phyloP scores from a whole-genome alignment of 2,797 vertebrate species.

The Parambassis ranga region DNA sequence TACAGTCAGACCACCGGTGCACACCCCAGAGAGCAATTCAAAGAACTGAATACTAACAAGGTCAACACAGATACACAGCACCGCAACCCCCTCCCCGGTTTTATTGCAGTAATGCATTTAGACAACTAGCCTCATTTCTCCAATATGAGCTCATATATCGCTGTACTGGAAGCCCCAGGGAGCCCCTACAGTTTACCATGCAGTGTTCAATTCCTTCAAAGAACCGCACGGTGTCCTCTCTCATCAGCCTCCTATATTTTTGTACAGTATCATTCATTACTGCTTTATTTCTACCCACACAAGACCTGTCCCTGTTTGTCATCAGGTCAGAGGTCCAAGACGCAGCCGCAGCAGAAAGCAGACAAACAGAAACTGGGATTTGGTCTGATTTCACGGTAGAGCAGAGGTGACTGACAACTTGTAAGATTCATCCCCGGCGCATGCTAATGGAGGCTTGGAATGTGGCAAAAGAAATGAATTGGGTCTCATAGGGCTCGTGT shows the following conservation, averaged over 20 bases:
- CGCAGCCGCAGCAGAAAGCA: slow-evolving; percentile 9
- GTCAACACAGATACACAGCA: slow-evolving; percentile 48
- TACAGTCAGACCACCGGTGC: slow-evolving; percentile 15
- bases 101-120: slow-evolving; percentile 59
- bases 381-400: slow-evolving; percentile 60
- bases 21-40: slow-evolving; percentile 49
- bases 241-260: slow-evolving; percentile 32
- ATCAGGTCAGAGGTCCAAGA: slow-evolving; percentile 29
- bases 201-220: slow-evolving; percentile 34
- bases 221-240: slow-evolving; percentile 29
- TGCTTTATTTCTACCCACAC: background rate
- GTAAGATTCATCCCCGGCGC: slow-evolving; percentile 40
- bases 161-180: slow-evolving; percentile 22
- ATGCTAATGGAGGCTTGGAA: slow-evolving; percentile 61
- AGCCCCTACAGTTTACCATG: slow-evolving; percentile 29
- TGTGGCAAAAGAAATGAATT: slow-evolving; percentile 52
- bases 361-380: slow-evolving; percentile 53
- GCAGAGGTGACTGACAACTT: slow-evolving; percentile 67
- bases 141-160: slow-evolving; percentile 52
- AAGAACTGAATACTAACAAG: slow-evolving; percentile 55
- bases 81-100: slow-evolving; percentile 36
- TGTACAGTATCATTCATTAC: background rate
- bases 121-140: slow-evolving; percentile 61
- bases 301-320: slow-evolving; percentile 6
- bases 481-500: slow-evolving; percentile 48